Base-by-base conservation (phyloP, 1,140 invertebrate genomes). In the Archivesica marissinica region DNA sequence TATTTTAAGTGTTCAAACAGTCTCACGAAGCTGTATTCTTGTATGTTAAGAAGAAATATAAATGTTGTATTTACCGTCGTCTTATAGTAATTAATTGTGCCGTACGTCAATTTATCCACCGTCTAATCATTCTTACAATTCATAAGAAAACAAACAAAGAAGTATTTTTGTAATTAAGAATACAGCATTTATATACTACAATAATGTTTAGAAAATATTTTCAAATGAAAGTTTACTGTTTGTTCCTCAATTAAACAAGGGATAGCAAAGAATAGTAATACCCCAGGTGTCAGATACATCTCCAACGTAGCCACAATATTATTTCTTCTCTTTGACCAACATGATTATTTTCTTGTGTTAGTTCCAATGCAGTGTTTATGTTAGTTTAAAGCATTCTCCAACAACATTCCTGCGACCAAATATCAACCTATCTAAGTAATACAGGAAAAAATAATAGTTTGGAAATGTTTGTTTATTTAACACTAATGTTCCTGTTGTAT, bases 391-490 rank as follows among this genome's bases (percentile, higher is more conserved):
- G 20, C 33, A 39, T 59, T 76, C 47, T 52, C 41, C 25, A 38
- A 33, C 15, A 54, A 52, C 74, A 59, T 76, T 54, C 39, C 30
- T 28, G 33, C 50, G 23, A 76, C 13, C 17, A 76, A 59, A 76
- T 76, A 52, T 52, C 74, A 76, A 44, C 30, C 35, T 76, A 0
- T 23, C 20, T 13, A 56, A 59, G 50, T 76, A 33, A 76, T 76
- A 59, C 59, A 52, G 47, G 7, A 56, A n/a, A 30, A 38, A 76
- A 76, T 59, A 76, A 76, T 76, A 76, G 56, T 76, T 76, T 52
- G 0, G n/a, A 23, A 72, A 50, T 44, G 25, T 2, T n/a, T 72
- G n/a, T 72, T 72, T 41, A 72, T 20, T 2, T 47, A 44, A 25
- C 6, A 25, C 66, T 72, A 44, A 72, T 72, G 30, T 20, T 13